Evolutionary conservation across 2,888 invertebrate species (phyloP).

Genomic region (Rhodophaea formosa): DNA sequence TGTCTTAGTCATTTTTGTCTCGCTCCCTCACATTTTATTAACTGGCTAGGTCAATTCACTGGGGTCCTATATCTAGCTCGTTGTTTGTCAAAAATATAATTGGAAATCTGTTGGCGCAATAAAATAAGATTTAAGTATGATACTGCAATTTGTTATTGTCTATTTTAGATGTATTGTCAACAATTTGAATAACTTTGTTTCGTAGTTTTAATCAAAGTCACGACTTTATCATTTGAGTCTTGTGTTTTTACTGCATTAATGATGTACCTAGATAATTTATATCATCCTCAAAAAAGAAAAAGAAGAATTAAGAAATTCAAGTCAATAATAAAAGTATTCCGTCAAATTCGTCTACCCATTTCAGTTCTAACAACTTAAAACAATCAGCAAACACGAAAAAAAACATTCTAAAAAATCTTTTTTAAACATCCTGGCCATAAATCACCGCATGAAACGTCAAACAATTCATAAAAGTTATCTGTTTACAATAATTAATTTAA

Average conservation of each 20-base stretch:
- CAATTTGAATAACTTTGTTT: no score
- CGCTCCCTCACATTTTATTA: slow-evolving; percentile 63
- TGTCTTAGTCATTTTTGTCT: slow-evolving; percentile 62
- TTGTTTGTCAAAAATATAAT: slow-evolving; percentile 51
- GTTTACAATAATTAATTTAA: slow-evolving; percentile 65
- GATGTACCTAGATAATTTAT: no score
- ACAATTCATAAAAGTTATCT: slow-evolving; percentile 35
- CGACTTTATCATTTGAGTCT: no score
- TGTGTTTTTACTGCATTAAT: no score
- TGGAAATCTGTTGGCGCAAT: slow-evolving; percentile 42
- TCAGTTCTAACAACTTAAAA: no score
- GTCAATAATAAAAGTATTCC: no score
- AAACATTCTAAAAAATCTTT: background rate
- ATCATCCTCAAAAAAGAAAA: no score
- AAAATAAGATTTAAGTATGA: slow-evolving; percentile 21
- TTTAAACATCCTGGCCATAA: background rate
- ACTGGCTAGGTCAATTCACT: slow-evolving; percentile 60
- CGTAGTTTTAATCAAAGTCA: no score
- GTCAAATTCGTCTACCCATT: no score
- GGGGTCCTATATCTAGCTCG: slow-evolving; percentile 54
- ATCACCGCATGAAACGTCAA: slow-evolving; percentile 24
- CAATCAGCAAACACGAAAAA: background rate
- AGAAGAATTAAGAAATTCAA: no score
- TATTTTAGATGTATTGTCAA: background rate
- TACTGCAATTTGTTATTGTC: background rate